Evolutionary conservation across 2,888 invertebrate genomes (phyloP).

Genomic region (Aquatica leii): DNA sequence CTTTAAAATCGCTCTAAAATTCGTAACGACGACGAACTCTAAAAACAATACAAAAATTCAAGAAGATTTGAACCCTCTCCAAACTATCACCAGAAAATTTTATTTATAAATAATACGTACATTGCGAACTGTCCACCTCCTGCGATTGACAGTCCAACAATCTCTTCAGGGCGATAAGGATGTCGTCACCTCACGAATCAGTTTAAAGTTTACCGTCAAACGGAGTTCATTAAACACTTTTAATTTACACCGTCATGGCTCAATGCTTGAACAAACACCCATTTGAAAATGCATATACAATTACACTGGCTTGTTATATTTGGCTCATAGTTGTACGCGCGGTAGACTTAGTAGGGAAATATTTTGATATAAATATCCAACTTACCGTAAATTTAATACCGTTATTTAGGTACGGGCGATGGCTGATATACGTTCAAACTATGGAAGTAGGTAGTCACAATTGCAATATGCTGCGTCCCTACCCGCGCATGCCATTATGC

Average conservation of each 20-base stretch:
- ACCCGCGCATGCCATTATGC: slow-evolving; percentile 51
- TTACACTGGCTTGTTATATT: slow-evolving; percentile 47
- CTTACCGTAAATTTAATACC: slow-evolving; percentile 47
- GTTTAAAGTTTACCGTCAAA: slow-evolving; percentile 45
- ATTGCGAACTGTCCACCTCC: slow-evolving; percentile 40
- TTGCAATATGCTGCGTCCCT: slow-evolving; percentile 39
- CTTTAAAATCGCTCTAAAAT: slow-evolving; percentile 22
- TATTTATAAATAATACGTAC: slow-evolving; percentile 43
- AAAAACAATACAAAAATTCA: slow-evolving; percentile 32
- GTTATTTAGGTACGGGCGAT: slow-evolving; percentile 48
- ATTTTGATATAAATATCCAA: slow-evolving; percentile 50
- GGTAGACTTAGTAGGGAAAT: slow-evolving; percentile 44
- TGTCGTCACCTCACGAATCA: slow-evolving; percentile 42
- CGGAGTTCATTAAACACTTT: slow-evolving; percentile 52
- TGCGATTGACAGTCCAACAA: slow-evolving; percentile 36
- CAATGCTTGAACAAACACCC: slow-evolving; percentile 50
- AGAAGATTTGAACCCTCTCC: slow-evolving; percentile 34
- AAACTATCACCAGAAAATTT: slow-evolving; percentile 36
- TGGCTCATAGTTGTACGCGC: slow-evolving; percentile 45
- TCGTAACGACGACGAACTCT: slow-evolving; percentile 30
- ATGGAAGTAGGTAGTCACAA: slow-evolving; percentile 36
- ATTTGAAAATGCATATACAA: slow-evolving; percentile 47
- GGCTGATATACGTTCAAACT: slow-evolving; percentile 40
- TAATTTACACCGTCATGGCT: slow-evolving; percentile 61
- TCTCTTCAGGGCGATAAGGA: slow-evolving; percentile 31